Evolutionary conservation across 2,888 invertebrate species (phyloP).

Genomic region (Graphium colonna): DNA sequence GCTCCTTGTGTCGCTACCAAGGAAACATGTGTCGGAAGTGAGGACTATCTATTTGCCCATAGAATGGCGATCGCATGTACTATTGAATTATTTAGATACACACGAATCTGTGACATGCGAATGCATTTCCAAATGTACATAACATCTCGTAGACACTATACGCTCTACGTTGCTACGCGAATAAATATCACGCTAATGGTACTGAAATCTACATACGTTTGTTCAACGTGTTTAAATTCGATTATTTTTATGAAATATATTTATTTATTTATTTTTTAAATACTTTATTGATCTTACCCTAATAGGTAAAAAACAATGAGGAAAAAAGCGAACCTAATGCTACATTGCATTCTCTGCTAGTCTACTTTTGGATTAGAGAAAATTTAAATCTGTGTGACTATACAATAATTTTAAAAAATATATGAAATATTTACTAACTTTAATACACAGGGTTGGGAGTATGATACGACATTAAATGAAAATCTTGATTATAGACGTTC

Average conservation of each 20-base stretch:
- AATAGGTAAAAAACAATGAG: no score
- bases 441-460: no score
- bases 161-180: no score
- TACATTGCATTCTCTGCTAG: no score
- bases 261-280: not conserved
- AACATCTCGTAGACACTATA: not conserved
- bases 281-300: no score
- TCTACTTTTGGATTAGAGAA: no score
- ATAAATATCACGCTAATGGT: not conserved
- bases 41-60: slow-evolving; percentile 74
- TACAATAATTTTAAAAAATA: no score
- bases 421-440: no score
- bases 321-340: no score
- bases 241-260: not conserved
- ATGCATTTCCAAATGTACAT: slow-evolving; percentile 17
- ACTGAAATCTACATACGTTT: not conserved
- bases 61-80: slow-evolving; percentile 63
- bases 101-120: slow-evolving; percentile 34
- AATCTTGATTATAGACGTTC: no score
- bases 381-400: no score
- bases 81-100: slow-evolving; percentile 62
- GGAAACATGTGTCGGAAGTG: slow-evolving; percentile 78
- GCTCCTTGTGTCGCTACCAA: slow-evolving; percentile 63
- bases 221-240: not conserved
- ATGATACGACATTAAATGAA: no score